Percentiles rank a stretch among this genome's conserved stretches.
Conservation (phyloP, 2,797 vertebrate species). For the Morus bassanus region DNA sequence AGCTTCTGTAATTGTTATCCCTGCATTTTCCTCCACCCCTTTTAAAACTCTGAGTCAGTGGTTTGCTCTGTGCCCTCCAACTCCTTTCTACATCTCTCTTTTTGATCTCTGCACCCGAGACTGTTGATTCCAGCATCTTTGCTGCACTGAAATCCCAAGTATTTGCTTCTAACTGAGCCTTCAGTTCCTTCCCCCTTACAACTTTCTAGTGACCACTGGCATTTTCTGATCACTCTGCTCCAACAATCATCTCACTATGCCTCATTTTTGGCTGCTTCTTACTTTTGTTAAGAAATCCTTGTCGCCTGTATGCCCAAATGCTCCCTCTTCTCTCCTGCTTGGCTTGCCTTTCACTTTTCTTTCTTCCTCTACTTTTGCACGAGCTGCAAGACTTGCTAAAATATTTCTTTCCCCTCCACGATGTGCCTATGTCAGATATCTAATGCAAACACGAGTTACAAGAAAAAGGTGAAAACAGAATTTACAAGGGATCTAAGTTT, state of each 20-base stretch:
- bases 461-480: not conserved
- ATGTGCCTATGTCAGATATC: not conserved
- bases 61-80: not conserved
- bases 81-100: not conserved
- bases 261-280: not conserved
- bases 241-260: not conserved
- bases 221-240: not conserved
- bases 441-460: not conserved
- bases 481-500: not conserved
- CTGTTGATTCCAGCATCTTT: not conserved
- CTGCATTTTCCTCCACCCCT: not conserved
- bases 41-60: not conserved
- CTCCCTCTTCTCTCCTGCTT: not conserved
- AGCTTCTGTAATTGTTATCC: not conserved
- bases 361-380: not conserved
- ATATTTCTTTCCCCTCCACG: not conserved
- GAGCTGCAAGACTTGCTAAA: not conserved
- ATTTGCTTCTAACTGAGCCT: not conserved
- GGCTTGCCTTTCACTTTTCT: not conserved
- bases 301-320: not conserved
- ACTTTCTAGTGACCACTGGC: not conserved
- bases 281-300: not conserved
- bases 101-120: not conserved
- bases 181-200: not conserved
- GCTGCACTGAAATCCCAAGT: not conserved